These are phyloP conservation scores for Campylomormyrus tamandua DNA, from an alignment of 2,113 vertebrate genomes.

Conservation along the genomic window DNA sequence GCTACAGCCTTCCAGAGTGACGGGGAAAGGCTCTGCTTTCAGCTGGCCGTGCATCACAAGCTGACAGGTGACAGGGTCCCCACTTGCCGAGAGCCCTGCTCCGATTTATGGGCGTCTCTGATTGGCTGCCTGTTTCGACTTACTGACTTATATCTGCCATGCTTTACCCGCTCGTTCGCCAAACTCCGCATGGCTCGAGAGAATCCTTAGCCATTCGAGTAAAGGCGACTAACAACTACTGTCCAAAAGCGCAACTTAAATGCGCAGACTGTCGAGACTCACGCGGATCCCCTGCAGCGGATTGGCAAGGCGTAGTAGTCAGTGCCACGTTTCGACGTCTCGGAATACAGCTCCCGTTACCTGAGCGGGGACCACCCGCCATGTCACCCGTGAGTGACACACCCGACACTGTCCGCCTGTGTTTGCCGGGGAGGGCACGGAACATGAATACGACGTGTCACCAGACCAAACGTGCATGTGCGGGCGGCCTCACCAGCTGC, in stretches of 20 bases:
- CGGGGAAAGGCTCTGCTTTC: not conserved
- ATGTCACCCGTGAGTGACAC: not conserved
- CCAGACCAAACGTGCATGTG: not conserved
- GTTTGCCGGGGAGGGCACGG: not conserved
- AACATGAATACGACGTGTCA: not conserved
- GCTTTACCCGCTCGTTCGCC: not conserved
- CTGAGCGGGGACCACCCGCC: not conserved
- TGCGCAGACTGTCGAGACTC: not conserved
- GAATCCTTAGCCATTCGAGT: not conserved
- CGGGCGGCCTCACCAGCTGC: slow-evolving; percentile 76
- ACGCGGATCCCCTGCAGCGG: not conserved
- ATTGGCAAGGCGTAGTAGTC: not conserved
- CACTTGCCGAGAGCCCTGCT: not conserved
- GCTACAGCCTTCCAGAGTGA: not conserved
- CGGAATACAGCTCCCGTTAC: not conserved
- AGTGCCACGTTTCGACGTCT: not conserved
- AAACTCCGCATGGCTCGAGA: not conserved
- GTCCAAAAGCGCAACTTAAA: not conserved
- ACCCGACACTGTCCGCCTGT: not conserved
- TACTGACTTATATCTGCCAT: not conserved
- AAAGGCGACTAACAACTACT: not conserved
- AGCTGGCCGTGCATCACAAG: not conserved
- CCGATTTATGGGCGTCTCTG: not conserved
- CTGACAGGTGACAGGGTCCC: not conserved
- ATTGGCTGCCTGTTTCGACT: not conserved